A percentile compares a stretch with the other conserved stretches of the same genome.
These are phyloP conservation scores for Oryzias woworae DNA, from an alignment of 2,113 vertebrate genomes.

Conservation along the genomic window DNA sequence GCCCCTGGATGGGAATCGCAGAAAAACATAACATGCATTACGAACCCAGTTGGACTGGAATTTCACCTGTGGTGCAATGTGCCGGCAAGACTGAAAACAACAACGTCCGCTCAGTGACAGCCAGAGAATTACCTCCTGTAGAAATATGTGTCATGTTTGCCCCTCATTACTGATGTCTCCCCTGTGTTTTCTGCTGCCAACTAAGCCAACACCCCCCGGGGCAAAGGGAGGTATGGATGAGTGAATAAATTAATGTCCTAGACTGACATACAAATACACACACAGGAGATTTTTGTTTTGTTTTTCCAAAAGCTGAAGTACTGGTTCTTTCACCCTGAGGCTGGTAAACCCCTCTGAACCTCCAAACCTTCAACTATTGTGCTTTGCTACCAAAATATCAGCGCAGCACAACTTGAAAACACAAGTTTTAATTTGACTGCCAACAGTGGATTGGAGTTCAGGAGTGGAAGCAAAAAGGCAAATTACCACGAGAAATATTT, in stretches of 20 bases:
- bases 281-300: not conserved
- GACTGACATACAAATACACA: conserved; percentile 13
- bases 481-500: too few relatives aligned
- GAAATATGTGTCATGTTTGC: conserved; percentile 45
- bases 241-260: conserved; percentile 37
- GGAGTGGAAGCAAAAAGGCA: too few relatives aligned
- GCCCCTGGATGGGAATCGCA: conserved; percentile 26
- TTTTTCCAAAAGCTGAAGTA: conserved; percentile 26
- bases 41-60: conserved; percentile 23
- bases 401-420: too few relatives aligned
- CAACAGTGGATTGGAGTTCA: too few relatives aligned
- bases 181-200: conserved; percentile 17
- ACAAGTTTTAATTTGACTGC: too few relatives aligned
- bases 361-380: too few relatives aligned
- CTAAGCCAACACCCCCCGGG: conserved; percentile 18
- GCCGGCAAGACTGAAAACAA: conserved; percentile 45
- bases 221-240: conserved; percentile 20
- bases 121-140: conserved; percentile 42
- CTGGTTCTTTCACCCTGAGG: conserved; percentile 34
- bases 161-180: conserved; percentile 38
- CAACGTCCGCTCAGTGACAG: conserved; percentile 49
- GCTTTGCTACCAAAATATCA: too few relatives aligned
- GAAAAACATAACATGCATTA: conserved; percentile 9
- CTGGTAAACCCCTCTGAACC: conserved; percentile 9
- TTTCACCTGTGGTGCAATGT: conserved; percentile 45